Evolutionary conservation across 2,797 vertebrate genomes (phyloP), one percentile per base, ranked within the genome.

Genomic region (Liasis olivaceus): DNA sequence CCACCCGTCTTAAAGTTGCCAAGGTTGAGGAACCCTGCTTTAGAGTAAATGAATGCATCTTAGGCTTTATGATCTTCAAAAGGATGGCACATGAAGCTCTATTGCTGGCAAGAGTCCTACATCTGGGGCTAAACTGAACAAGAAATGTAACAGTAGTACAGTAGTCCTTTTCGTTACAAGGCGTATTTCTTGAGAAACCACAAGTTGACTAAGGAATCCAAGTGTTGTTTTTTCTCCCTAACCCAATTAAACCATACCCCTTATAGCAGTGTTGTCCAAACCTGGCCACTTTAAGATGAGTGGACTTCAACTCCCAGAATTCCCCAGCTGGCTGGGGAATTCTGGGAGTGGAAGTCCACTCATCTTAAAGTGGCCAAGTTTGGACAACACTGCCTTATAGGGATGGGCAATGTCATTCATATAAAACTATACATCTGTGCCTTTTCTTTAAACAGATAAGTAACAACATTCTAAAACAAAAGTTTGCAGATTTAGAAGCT

Each of bases 401-500:
- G 36, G 36, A 36, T 1, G 63, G 63, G 31, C 28, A 86, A 31
- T 9, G n/a, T 22, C 28, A 51, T 86, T 86, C 17, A 11, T 60
- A 69, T 24, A 87, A 26, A 85, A 14, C 90, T 22, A 84, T 60
- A 56, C 63, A 92, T 81, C 72, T 2, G 51, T 31, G 87, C 56
- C 88, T 36, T 47, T 5, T 0, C n/a, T 58, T 89, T 85, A 72
- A 86, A 9, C 4, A 93, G 89, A 85, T 77, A 88, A 93, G 28
- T 59, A 59, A 4, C 85, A 66, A 89, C 92, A 84, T 92, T 95
- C 89, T 84, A 89, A 90, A 94, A 66, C 69, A 9, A 87, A 93
- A 3, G 6, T 56, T 81, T 87, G 87, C 62, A 95, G 63, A 95
- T 91, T 93, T 88, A 56, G 94, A 93, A 95, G 92, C 93, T 63